Evolutionary conservation across 2,113 vertebrate genomes (phyloP).

Genomic region (Calidris pugnax): DNA sequence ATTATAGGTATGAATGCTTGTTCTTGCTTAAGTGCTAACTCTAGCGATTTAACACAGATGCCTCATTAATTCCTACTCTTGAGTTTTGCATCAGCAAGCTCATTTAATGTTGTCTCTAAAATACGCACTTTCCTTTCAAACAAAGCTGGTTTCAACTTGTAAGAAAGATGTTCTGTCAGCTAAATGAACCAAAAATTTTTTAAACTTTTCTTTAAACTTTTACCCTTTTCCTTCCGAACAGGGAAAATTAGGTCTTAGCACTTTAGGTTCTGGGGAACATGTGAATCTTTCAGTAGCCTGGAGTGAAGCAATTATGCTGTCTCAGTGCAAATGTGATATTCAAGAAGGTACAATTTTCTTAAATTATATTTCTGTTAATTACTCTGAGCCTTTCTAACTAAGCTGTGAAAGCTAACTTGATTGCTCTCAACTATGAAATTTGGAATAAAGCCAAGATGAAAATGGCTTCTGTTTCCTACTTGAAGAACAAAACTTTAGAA

Average conservation of each 20-base stretch:
- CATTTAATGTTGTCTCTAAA: background rate
- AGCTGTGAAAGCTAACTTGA: background rate
- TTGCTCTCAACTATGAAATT: background rate
- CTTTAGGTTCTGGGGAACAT: conserved; percentile 36
- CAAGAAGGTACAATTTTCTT: conserved; percentile 69
- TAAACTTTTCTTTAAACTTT: background rate
- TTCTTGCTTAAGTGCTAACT: background rate
- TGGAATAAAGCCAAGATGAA: conserved; percentile 12
- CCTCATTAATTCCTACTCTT: background rate
- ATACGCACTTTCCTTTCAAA: background rate
- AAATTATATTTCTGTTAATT: conserved; percentile 17
- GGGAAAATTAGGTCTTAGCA: conserved; percentile 57
- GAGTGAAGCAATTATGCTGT: conserved; percentile 69
- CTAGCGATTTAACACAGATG: background rate
- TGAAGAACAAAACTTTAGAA: background rate
- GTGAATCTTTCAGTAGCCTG: conserved; percentile 61
- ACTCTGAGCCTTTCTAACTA: background rate
- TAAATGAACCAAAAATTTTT: background rate
- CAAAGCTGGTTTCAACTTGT: background rate
- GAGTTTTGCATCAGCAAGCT: background rate
- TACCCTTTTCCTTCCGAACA: conserved; percentile 11
- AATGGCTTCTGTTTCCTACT: background rate
- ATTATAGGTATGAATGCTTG: background rate
- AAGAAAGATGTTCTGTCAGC: background rate
- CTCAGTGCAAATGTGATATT: conserved; percentile 74